These are phyloP conservation scores for Brachionus rubens DNA, from an alignment of 1,140 invertebrate genomes.

Conservation along the genomic window DNA sequence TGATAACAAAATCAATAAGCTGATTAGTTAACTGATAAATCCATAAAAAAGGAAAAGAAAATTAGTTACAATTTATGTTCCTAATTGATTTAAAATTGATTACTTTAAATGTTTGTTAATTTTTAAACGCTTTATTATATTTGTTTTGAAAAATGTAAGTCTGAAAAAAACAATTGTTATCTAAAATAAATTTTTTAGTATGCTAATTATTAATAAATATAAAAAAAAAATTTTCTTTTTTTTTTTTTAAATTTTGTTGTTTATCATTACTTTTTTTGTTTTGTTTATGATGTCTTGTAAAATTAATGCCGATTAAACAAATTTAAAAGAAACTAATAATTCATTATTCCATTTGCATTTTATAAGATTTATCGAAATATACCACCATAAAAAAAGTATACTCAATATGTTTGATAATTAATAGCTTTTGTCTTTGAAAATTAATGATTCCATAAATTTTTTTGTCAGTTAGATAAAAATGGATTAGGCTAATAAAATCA, in stretches of 20 bases:
- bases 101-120: no score
- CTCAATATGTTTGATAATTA: not conserved
- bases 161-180: conserved; percentile 5
- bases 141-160: not conserved
- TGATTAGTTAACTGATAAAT: no score
- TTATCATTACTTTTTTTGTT: no score
- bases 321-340: not conserved
- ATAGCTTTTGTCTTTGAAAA: not conserved
- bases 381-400: no score
- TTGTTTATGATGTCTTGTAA: no score
- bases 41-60: no score
- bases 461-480: not conserved
- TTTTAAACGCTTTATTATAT: no score
- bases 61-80: no score
- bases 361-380: conserved; percentile 18
- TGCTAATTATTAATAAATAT: conserved; percentile 16
- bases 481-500: not conserved
- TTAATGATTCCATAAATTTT: not conserved
- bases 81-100: no score
- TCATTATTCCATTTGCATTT: conserved; percentile 42
- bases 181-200: not conserved
- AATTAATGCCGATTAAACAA: not conserved
- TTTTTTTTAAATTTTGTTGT: no score
- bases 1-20: no score
- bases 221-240: no score